phyloP scores from a whole-genome alignment of 2,888 invertebrate genomes.

The Caradrina clavipalpis region DNA sequence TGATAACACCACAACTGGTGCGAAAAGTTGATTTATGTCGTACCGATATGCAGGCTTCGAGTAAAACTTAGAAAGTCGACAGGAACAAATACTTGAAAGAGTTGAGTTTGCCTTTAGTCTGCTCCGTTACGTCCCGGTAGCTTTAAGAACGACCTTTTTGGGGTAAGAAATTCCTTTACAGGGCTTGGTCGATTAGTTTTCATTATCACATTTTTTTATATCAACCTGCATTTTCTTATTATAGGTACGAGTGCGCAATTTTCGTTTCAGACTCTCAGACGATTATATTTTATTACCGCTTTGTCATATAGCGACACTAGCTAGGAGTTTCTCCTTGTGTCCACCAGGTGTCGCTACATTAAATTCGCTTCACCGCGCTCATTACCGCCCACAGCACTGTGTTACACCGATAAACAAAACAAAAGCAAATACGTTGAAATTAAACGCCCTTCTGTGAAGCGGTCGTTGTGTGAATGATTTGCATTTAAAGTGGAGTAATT shows the following conservation, averaged over 20 bases:
- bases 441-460: conserved; percentile 36
- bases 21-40: conserved; percentile 9
- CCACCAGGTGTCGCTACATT: conserved; percentile 21
- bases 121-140: background rate
- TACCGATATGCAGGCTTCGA: background rate
- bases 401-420: conserved; percentile 37
- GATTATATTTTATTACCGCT: background rate
- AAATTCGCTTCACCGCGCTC: conserved; percentile 5
- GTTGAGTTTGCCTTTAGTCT: background rate
- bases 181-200: background rate
- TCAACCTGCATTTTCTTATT: background rate
- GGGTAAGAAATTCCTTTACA: background rate
- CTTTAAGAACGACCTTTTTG: background rate
- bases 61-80: background rate
- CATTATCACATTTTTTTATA: background rate
- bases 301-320: background rate
- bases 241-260: background rate
- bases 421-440: conserved; percentile 53
- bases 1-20: conserved; percentile 10
- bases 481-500: conserved; percentile 86
- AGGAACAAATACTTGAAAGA: background rate
- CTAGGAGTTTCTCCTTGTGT: background rate
- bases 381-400: conserved; percentile 19
- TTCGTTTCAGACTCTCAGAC: background rate
- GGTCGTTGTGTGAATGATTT: conserved; percentile 77